Evolutionary conservation across 1,140 invertebrate species (phyloP), one percentile per base, ranked within the genome.

Genomic region (Globodera rostochiensis): DNA sequence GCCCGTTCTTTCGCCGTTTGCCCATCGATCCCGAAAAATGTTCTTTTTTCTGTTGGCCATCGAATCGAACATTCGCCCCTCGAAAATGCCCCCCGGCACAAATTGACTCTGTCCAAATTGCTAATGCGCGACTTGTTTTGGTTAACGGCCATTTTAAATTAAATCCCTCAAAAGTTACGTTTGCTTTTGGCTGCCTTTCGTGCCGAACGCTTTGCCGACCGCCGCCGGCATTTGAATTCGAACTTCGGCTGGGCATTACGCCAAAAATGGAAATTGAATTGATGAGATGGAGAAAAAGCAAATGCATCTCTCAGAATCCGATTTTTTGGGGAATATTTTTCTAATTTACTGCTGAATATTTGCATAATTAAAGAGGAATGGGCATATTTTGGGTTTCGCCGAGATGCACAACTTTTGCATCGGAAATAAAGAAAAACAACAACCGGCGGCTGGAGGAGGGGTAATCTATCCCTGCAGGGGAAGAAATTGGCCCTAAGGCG

Each of bases 1-100:
- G 6, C 57, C 57, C 3, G 4, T 64, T 64, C 46, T 71, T 71
- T 71, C 69, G n/a, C 46, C 19, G 6, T 71, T 47, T 36, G 69
- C 36, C 69, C 69, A 71, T 71, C 69, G 69, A 15, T 71, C 69
- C 11, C 69, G 69, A 45, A 71, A 71, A 47, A 71, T 71, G 25
- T 47, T 36, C 69, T 15, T 15, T 70, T 71, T 71, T 36, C 69
- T 36, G 25, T 47, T 47, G 9, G n/a, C 36, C 69, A 46, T 6
- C 21, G 69, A 71, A 71, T 71, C 11, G n/a, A 71, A 13, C 46
- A 19, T 71, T 36, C 36, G 13, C 69, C 57, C 19, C 19, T 64
- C 5, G 19, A 64, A 64, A 64, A 64, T 64, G 11, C 11, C 11
- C 57, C 11, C 11, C 57, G 57, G 57, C 57, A n/a, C 57, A 19